Evolutionary conservation across 2,113 vertebrate species (phyloP).

Genomic region (Recurvirostra avosetta): DNA sequence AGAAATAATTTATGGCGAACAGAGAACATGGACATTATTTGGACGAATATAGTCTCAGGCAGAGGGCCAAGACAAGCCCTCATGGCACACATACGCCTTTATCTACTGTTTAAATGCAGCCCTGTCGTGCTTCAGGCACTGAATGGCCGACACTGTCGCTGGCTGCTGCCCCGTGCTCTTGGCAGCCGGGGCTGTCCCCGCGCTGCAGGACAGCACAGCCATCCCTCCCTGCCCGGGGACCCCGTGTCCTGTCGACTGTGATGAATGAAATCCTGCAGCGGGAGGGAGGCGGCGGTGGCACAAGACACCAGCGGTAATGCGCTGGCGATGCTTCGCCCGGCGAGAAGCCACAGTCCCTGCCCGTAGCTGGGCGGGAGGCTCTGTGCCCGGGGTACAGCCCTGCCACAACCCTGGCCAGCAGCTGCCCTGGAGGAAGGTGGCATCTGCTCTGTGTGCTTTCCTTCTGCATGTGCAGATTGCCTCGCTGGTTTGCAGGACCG

Average conservation of each 20-base stretch:
- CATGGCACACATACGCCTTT: neutral
- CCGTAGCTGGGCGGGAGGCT: neutral
- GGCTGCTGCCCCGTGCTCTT: neutral
- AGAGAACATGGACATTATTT: neutral
- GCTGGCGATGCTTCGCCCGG: accelerated
- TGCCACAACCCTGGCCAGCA: neutral
- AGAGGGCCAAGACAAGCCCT: neutral
- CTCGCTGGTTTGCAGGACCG: neutral
- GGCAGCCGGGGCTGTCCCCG: neutral
- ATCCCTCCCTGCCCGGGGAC: neutral
- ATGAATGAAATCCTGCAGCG: neutral
- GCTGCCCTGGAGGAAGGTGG: neutral
- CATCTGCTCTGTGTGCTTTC: neutral
- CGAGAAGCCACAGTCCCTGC: neutral
- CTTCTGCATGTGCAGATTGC: neutral
- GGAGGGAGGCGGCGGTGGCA: neutral
- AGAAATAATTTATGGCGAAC: neutral
- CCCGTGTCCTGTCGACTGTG: neutral
- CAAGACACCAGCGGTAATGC: neutral
- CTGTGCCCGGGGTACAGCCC: neutral
- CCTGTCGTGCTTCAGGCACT: neutral
- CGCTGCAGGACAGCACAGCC: neutral
- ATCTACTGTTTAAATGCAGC: neutral
- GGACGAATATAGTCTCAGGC: neutral
- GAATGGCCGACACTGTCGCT: neutral